Base-by-base conservation (phyloP, 2,888 invertebrate species). In the Pammene fasciana region DNA sequence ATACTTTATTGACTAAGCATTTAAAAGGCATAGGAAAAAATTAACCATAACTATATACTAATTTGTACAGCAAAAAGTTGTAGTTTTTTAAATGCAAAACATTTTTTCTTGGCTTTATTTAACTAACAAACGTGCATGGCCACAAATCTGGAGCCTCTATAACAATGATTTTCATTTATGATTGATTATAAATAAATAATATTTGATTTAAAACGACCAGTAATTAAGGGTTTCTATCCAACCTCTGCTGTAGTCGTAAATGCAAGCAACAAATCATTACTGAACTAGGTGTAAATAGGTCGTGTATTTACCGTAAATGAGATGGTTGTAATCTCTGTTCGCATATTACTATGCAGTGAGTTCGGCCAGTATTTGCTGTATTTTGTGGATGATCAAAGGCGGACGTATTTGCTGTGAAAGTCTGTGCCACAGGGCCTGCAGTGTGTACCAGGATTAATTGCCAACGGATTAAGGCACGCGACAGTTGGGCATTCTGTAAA, bases 401-500 rank as follows among this genome's bases (percentile, higher is more conserved):
- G 77, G 74, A 72, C 74, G 72, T 82, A 79, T 78, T 82, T 67
- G 48, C 67, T 18, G 26, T 48, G 61, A 80, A 14, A 61, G 50
- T 61, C 48, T 38, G n/a, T 18, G 38, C 61, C 57, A 34, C 48
- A 48, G 16, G 38, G 80, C 81, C 78, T 80, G 79, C 81, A 79
- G 76, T 77, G 76, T 64, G 52, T 68, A 36, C 48, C 26, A 3
- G 13, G 79, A 83, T 83, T 82, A 82, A 79, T 81, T 76, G 77
- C 79, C 74, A 73, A 76, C 77, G 80, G 82, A 82, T 82, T 79
- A 79, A 78, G 80, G 80, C 78, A 74, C 71, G 75, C 75, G 77
- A 79, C 76, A 75, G 78, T 77, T 73, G 75, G 74, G 75, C 75
- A 73, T 74, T 77, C 79, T 78, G 79, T 79, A 77, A 81, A 82